Base-by-base conservation (phyloP, 1,140 invertebrate species). In the Eupeodes corollae region DNA sequence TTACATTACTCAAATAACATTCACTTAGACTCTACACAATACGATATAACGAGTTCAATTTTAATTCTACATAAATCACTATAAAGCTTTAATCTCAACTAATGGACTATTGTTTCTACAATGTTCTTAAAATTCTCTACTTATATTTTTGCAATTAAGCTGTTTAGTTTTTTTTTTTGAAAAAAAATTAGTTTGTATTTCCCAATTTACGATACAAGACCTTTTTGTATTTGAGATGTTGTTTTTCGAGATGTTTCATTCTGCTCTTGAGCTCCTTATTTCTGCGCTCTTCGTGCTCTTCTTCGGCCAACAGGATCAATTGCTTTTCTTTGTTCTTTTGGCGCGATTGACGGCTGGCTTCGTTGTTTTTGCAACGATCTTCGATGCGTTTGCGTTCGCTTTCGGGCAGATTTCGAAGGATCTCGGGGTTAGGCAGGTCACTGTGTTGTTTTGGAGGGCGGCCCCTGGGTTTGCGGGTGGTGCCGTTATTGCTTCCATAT, bases 301-400 rank as follows among this genome's bases (percentile, higher is more conserved):
- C 59, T 33, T 47, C 48, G 13, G 6, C 9, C 30, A 49, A 57
- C 46, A 63, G 55, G 16, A 48, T 49, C 15, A 56, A 53, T 31
- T 65, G 59, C 21, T 58, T 58, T 39, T 50, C 37, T 47, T 58
- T 63, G 16, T 58, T 65, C 54, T 65, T 65, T n/a, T 45, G 35
- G 42, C 63, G 62, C 8, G 63, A 65, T 1, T 58, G 37, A 19
- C 63, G 63, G 31, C 59, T 63, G 12, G 63, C 63, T 42, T 65
- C 63, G 39, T 65, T 65, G 50, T 65, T 65, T 51, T 63, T 65
- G 12, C 60, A 41, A 12, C 63, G 56, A 54, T 65, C 63, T 30
- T 47, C 35, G 26, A 61, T 53, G 6, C 37, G 37, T 32, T 65
- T 65, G 8, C 42, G 45, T 34, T 65, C 55, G 0, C 54, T 52